Percentiles rank a stretch among this genome's conserved stretches.
phyloP scores from a whole-genome alignment of 2,888 invertebrate genomes.

The Gymnosoma rotundatum region DNA sequence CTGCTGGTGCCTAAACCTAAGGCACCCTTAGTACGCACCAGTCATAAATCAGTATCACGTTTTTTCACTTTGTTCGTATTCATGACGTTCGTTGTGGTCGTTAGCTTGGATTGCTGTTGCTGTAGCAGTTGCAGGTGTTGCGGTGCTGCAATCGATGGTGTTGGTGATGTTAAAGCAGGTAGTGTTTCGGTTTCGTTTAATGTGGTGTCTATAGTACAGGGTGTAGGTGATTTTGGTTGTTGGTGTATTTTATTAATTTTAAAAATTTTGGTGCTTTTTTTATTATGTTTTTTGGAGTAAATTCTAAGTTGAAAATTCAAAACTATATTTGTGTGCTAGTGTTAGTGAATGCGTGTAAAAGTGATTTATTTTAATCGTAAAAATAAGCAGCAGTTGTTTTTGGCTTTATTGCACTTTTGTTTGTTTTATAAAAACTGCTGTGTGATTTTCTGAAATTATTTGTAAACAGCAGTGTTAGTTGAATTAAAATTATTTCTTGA shows the following conservation, averaged over 20 bases:
- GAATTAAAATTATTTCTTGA: background rate
- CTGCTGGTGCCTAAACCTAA: conserved; percentile 75
- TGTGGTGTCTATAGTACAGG: conserved; percentile 61
- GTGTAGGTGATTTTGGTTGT: conserved; percentile 66
- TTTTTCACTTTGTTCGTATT: conserved; percentile 81
- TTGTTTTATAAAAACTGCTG: conserved; percentile 18
- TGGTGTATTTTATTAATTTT: conserved; percentile 72
- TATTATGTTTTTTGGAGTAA: background rate
- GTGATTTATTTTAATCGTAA: background rate
- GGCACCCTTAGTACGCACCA: conserved; percentile 79
- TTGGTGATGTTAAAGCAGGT: conserved; percentile 37
- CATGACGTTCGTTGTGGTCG: conserved; percentile 73
- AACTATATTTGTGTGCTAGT: background rate
- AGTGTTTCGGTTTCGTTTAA: conserved; percentile 29
- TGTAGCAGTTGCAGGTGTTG: conserved; percentile 46
- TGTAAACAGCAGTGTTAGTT: conserved; percentile 21
- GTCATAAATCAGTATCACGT: conserved; percentile 82
- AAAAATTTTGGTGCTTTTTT: conserved; percentile 68
- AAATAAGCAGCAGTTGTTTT: background rate
- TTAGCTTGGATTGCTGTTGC: conserved; percentile 61
- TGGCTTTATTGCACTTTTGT: conserved; percentile 36
- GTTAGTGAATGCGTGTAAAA: conserved; percentile 12
- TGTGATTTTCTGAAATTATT: conserved; percentile 14
- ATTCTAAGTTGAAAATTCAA: conserved; percentile 18
- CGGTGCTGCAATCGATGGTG: conserved; percentile 32